Conservation (phyloP, 1,140 invertebrate species). For the Drosophila santomea region DNA sequence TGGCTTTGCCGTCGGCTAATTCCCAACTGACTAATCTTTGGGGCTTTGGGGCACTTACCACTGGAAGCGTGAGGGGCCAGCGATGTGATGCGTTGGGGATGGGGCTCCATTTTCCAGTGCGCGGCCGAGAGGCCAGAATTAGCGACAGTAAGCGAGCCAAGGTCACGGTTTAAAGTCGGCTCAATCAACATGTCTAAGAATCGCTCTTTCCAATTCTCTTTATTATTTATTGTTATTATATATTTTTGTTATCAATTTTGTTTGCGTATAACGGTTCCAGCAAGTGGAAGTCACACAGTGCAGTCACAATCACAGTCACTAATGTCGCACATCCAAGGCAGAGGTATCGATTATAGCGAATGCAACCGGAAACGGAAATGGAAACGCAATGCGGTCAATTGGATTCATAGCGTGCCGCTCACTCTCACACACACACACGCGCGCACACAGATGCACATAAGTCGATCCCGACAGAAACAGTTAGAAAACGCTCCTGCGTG, state of each 20-base stretch:
- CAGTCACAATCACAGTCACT: conserved; percentile 34
- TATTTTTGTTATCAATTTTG: conserved; percentile 4
- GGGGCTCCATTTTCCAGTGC: conserved; percentile 84
- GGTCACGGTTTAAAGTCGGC: conserved; percentile 84
- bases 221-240: conserved; percentile 31
- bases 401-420: conserved; percentile 56
- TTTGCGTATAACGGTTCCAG: conserved; percentile 1
- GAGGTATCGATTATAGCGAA: conserved; percentile 38
- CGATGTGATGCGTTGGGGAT: conserved; percentile 69
- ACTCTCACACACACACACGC: conserved; percentile 29
- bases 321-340: conserved; percentile 22
- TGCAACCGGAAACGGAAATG: conserved; percentile 40
- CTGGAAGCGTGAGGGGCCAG: conserved; percentile 64
- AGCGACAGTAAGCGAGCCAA: conserved; percentile 81
- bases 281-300: conserved; percentile 8
- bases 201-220: conserved; percentile 40
- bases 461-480: conserved; percentile 29
- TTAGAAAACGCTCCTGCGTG: conserved; percentile 34
- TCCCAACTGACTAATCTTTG: neutral
- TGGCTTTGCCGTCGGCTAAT: conserved; percentile 59
- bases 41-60: conserved; percentile 48
- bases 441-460: conserved; percentile 14
- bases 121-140: conserved; percentile 75
- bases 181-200: conserved; percentile 83
- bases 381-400: conserved; percentile 65